Conservation (phyloP, 2,113 vertebrate genomes). For the Nothoprocta perdicaria region DNA sequence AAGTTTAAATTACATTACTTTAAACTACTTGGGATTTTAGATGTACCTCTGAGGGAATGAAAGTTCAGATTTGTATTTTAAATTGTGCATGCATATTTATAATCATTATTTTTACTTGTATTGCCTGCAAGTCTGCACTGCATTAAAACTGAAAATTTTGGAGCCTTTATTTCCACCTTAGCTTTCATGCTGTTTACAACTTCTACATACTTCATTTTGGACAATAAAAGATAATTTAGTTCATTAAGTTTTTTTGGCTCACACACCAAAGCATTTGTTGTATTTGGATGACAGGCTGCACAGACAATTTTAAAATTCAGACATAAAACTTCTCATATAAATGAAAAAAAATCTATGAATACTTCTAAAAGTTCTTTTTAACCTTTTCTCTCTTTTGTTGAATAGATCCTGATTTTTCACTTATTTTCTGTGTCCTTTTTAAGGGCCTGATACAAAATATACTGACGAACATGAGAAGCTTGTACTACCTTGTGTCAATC, state of each 20-base stretch:
- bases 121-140: neutral
- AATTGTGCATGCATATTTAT: neutral
- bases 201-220: neutral
- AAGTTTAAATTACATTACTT: neutral
- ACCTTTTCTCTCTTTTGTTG: neutral
- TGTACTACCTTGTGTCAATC: neutral
- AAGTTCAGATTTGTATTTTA: neutral
- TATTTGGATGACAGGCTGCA: neutral
- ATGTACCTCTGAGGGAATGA: neutral
- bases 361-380: neutral
- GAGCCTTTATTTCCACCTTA: neutral
- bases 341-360: neutral
- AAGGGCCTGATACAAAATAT: neutral
- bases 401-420: neutral
- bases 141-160: neutral
- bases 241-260: neutral
- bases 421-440: neutral
- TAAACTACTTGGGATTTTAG: neutral
- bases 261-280: neutral
- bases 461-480: neutral
- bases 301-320: slow-evolving; percentile 1
- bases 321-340: neutral
- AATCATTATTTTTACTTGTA: neutral
- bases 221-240: neutral
- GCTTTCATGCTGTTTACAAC: neutral